These are phyloP conservation scores for Papilio demoleus DNA, from an alignment of 2,888 invertebrate genomes.

Conservation along the genomic window DNA sequence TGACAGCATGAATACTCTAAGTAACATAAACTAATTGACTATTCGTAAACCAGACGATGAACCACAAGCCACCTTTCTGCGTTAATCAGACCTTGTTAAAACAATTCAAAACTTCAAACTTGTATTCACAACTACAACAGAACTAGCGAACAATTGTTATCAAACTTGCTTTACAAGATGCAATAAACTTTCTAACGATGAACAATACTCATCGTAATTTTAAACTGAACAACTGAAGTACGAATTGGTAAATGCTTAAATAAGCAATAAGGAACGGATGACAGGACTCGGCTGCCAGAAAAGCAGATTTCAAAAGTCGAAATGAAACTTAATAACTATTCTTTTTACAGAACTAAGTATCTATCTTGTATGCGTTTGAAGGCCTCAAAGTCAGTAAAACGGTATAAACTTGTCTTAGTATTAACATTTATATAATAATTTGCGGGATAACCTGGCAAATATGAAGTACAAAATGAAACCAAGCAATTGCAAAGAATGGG, in stretches of 20 bases:
- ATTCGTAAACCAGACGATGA: neutral
- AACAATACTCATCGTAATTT: neutral
- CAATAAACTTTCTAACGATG: constrained; percentile 4
- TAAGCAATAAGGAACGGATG: neutral
- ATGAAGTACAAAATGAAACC: neutral
- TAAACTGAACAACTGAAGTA: neutral
- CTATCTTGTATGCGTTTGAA: too few species aligned
- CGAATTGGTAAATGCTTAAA: neutral
- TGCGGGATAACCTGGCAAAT: too few species aligned
- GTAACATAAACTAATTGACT: too few species aligned
- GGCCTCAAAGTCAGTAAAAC: too few species aligned
- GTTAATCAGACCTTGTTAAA: constrained; percentile 6
- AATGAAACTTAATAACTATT: too few species aligned
- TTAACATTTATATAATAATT: neutral
- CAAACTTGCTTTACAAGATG: constrained; percentile 20
- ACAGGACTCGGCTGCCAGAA: neutral
- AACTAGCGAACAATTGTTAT: neutral
- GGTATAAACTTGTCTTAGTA: too few species aligned
- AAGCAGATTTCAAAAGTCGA: neutral
- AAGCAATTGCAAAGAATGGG: neutral
- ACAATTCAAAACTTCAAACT: constrained; percentile 6
- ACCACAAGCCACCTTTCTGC: neutral
- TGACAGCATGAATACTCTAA: too few species aligned
- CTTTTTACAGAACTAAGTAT: neutral
- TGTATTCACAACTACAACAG: constrained; percentile 4